phyloP scores from a whole-genome alignment of 35 echinoderm and acorn worm species.

The Apostichopus californicus region DNA sequence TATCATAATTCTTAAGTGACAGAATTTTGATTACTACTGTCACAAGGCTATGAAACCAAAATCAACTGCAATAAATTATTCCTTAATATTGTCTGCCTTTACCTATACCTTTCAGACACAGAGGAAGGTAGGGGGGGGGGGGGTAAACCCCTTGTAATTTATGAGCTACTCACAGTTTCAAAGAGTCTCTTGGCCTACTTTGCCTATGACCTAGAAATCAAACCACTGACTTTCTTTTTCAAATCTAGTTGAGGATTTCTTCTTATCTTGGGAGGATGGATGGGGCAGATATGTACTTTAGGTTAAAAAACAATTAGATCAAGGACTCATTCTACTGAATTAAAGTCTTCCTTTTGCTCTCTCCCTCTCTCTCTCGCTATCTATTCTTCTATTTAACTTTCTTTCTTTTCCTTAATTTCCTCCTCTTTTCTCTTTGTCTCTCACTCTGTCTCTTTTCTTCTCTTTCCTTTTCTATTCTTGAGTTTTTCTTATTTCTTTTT shows the following conservation, averaged over 20 bases:
- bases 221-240: not conserved
- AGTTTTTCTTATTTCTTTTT: not conserved
- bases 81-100: not conserved
- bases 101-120: not conserved
- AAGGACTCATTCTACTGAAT: slow-evolving; percentile 3
- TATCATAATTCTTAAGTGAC: not conserved
- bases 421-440: not conserved
- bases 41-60: not conserved
- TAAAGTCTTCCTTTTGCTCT: not conserved
- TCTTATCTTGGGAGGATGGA: not conserved
- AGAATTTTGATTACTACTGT: not conserved
- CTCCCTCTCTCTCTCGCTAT: not conserved
- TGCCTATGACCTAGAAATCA: slow-evolving; percentile 29
- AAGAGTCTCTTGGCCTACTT: slow-evolving; percentile 42
- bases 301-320: slow-evolving; percentile 10
- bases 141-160: slow-evolving; percentile 14
- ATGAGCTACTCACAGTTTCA: slow-evolving; percentile 9
- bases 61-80: not conserved
- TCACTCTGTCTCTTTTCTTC: not conserved
- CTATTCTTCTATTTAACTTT: not conserved
- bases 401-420: no score
- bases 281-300: not conserved
- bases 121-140: not conserved
- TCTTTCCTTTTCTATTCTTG: not conserved
- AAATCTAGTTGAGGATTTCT: not conserved